A percentile compares a stretch with the other conserved stretches of the same genome.
phyloP scores from a whole-genome alignment of 35 echinoderm and acorn worm species.

The Lytechinus pictus region DNA sequence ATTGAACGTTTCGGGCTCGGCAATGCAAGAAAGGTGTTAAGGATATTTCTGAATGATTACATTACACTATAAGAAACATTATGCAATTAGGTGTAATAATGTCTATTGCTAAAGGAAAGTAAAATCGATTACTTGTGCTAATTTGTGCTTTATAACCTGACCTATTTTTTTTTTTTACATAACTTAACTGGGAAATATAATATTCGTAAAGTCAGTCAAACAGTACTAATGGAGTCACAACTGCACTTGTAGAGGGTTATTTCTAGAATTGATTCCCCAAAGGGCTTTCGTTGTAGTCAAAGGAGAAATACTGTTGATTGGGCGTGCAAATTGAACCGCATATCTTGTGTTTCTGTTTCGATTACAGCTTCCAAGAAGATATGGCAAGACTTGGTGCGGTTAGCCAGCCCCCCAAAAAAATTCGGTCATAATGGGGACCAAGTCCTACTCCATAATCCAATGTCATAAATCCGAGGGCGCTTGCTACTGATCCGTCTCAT shows the following conservation, averaged over 20 bases:
- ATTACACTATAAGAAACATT: too few species aligned
- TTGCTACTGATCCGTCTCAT: background rate
- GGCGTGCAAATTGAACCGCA: background rate
- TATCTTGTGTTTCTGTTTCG: background rate
- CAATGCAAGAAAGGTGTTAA: too few species aligned
- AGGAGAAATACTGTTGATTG: background rate
- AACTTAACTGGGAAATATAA: too few species aligned
- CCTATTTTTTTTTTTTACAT: too few species aligned
- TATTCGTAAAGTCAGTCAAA: too few species aligned
- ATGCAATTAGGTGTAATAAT: too few species aligned
- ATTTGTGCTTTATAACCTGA: too few species aligned
- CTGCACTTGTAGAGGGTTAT: background rate
- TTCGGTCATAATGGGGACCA: background rate
- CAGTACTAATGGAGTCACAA: background rate
- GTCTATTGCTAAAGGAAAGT: too few species aligned
- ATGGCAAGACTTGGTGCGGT: background rate
- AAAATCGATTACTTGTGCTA: too few species aligned
- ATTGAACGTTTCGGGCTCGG: too few species aligned
- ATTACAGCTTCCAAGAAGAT: background rate
- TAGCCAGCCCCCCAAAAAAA: background rate
- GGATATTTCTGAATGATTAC: too few species aligned
- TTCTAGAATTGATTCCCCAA: background rate
- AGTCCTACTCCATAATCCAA: background rate
- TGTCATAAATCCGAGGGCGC: background rate
- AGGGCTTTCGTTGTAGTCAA: background rate